phyloP scores from a whole-genome alignment of 2,797 vertebrate species.

The Pangasius sanitwongsei region DNA sequence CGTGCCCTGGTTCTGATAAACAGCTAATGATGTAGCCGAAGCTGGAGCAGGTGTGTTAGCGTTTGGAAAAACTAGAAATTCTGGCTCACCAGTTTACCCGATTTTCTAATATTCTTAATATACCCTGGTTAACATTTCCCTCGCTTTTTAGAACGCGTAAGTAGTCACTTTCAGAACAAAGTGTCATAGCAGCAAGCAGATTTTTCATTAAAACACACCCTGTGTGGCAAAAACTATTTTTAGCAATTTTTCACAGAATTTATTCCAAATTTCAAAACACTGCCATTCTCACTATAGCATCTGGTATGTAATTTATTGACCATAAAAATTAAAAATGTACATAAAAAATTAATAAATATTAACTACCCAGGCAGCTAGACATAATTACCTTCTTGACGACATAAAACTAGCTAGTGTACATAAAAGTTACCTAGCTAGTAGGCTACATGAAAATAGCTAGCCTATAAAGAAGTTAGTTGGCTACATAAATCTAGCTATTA shows the following conservation, averaged over 20 bases:
- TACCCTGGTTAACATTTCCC: not conserved
- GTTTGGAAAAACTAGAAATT: not conserved
- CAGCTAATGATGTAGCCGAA: not conserved
- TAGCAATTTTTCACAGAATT: not conserved
- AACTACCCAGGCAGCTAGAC: not conserved
- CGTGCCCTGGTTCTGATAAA: not conserved
- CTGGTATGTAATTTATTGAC: not conserved
- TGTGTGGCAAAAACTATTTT: not conserved
- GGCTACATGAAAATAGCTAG: not conserved
- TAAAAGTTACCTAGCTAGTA: not conserved
- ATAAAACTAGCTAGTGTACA: not conserved
- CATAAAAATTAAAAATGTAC: not conserved
- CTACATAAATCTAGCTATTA: not conserved
- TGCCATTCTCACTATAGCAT: not conserved
- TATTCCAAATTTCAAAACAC: not conserved
- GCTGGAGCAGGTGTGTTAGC: not conserved
- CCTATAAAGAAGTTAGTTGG: not conserved
- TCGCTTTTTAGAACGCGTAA: not conserved
- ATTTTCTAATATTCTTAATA: not conserved
- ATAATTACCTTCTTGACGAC: not conserved
- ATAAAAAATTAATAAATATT: not conserved
- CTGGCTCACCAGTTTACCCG: not conserved
- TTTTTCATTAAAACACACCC: not conserved
- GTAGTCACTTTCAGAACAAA: not conserved
- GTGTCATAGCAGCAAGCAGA: not conserved